Evolutionary conservation across 2,797 vertebrate genomes (phyloP).

Genomic region (Sebastolobus alascanus): DNA sequence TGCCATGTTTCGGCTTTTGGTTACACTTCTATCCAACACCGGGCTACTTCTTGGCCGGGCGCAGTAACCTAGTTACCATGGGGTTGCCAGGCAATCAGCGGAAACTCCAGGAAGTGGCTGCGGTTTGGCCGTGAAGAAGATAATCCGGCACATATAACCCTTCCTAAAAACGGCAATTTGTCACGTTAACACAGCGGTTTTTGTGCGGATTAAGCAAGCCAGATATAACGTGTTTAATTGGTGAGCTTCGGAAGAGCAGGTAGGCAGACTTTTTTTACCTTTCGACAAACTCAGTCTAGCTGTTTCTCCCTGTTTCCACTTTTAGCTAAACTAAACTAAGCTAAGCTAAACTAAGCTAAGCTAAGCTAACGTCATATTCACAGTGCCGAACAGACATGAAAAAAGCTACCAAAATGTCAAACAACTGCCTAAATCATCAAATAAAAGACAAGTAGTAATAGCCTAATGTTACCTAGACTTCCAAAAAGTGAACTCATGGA

Average conservation of each 20-base stretch:
- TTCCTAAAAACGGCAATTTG: not conserved
- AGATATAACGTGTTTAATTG: not conserved
- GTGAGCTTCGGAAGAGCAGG: not conserved
- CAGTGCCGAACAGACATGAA: not conserved
- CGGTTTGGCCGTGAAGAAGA: not conserved
- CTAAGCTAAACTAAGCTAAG: not conserved
- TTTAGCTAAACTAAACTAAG: not conserved
- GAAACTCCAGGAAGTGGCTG: not conserved
- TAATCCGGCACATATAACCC: not conserved
- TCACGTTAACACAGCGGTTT: not conserved
- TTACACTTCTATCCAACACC: not conserved
- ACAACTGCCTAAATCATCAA: constrained; percentile 12
- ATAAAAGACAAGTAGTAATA: constrained; percentile 19
- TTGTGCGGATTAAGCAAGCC: not conserved
- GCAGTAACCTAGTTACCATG: not conserved
- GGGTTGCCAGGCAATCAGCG: not conserved
- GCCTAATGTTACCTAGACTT: not conserved
- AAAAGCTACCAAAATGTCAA: constrained; percentile 26
- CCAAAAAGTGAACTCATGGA: constrained; percentile 25
- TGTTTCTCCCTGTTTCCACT: not conserved
- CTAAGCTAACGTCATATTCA: not conserved
- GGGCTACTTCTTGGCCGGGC: not conserved
- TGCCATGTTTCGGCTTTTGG: not conserved
- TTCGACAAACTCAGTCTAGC: not conserved
- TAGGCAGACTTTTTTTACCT: not conserved